phyloP scores from a whole-genome alignment of 2,888 invertebrate species.

The Apotomis capreana region DNA sequence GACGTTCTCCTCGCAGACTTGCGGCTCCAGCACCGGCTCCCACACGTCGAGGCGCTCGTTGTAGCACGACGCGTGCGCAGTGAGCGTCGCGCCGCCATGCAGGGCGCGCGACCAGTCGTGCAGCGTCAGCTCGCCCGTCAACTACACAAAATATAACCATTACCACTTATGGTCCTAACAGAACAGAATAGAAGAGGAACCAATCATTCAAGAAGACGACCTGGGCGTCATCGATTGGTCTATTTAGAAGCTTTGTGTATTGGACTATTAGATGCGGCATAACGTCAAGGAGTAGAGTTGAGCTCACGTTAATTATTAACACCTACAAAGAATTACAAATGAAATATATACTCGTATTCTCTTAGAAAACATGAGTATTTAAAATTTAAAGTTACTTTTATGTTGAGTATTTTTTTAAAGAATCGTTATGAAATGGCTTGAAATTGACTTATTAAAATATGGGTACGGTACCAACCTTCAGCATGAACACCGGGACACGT shows the following conservation, averaged over 20 bases:
- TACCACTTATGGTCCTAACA: too few relatives aligned
- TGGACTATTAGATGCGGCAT: too few relatives aligned
- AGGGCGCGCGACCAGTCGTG: constrained; percentile 87
- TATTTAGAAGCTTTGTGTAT: too few relatives aligned
- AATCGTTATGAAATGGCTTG: neutral
- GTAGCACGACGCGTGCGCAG: constrained; percentile 83
- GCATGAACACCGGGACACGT: constrained; percentile 68
- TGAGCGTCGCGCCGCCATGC: constrained; percentile 72
- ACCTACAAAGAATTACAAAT: too few relatives aligned
- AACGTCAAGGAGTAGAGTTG: too few relatives aligned
- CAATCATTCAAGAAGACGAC: too few relatives aligned
- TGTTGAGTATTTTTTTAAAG: neutral
- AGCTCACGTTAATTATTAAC: too few relatives aligned
- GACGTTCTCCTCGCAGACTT: constrained; percentile 85
- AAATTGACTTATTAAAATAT: neutral
- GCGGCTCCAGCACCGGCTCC: constrained; percentile 93
- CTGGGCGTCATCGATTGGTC: too few relatives aligned
- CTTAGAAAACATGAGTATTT: neutral
- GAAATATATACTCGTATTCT: too few relatives aligned
- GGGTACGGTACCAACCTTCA: constrained; percentile 59
- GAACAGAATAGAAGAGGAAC: too few relatives aligned
- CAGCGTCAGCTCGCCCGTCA: constrained; percentile 83
- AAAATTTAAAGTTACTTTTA: too few relatives aligned
- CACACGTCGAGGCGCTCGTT: constrained; percentile 88
- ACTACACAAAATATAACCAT: constrained; percentile 49